phyloP scores from a whole-genome alignment of 2,888 invertebrate genomes.

The Osedax fenrisi region DNA sequence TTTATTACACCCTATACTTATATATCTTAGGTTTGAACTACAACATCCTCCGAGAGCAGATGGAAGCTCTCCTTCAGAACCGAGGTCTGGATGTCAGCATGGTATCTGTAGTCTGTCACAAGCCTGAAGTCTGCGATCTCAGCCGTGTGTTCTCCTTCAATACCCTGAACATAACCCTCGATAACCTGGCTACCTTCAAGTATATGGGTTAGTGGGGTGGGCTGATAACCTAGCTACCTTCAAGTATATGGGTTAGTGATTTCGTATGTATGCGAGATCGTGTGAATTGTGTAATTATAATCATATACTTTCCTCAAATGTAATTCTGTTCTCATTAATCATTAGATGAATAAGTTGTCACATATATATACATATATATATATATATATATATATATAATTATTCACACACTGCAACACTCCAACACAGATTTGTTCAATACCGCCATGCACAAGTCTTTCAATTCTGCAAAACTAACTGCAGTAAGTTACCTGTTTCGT shows the following conservation, averaged over 20 bases:
- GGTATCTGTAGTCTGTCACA: conserved; percentile 45
- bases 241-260: not conserved
- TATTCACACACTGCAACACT: too few species aligned
- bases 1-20: too few species aligned
- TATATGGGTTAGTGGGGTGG: not conserved
- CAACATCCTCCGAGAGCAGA: conserved; percentile 49
- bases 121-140: not conserved
- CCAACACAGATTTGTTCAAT: not conserved
- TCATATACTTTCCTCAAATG: too few species aligned
- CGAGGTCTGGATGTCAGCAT: conserved; percentile 53
- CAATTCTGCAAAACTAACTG: too few species aligned
- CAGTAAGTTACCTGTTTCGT: too few species aligned
- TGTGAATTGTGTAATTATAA: too few species aligned
- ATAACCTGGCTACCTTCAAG: not conserved
- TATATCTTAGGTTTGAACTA: conserved; percentile 50
- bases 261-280: too few species aligned
- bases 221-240: not conserved
- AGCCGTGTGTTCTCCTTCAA: not conserved
- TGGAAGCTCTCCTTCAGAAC: conserved; percentile 54
- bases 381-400: too few species aligned
- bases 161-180: not conserved
- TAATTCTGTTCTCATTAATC: too few species aligned
- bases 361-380: too few species aligned
- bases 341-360: too few species aligned
- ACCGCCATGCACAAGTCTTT: not conserved